These are phyloP conservation scores for Brachymystax lenok DNA, from an alignment of 2,797 vertebrate genomes.

Conservation along the genomic window DNA sequence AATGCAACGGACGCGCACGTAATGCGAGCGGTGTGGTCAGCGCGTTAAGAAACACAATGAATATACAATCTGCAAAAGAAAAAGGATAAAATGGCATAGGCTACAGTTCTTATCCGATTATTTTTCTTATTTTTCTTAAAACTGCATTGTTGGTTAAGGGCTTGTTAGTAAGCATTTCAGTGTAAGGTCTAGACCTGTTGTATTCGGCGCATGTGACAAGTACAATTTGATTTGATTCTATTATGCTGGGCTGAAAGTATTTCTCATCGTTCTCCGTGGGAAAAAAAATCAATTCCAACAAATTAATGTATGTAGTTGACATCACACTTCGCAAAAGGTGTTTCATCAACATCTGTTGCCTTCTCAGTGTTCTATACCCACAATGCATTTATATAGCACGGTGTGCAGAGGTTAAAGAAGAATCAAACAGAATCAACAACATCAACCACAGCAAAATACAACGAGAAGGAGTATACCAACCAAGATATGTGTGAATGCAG, in stretches of 20 bases:
- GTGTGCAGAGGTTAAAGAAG: constrained; percentile 33
- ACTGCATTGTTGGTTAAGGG: too few species aligned
- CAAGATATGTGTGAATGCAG: constrained; percentile 32
- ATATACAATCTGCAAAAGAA: constrained; percentile 1
- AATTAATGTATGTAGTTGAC: constrained; percentile 31
- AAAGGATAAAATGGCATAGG: background rate
- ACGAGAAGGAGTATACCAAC: constrained; percentile 49
- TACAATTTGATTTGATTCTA: too few species aligned
- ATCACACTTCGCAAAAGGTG: constrained; percentile 44
- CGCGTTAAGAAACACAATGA: constrained; percentile 6
- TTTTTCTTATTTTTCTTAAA: too few species aligned
- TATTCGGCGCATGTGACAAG: too few species aligned
- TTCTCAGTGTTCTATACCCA: background rate
- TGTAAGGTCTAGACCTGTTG: too few species aligned
- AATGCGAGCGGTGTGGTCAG: too few species aligned
- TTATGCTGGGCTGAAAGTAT: constrained; percentile 24
- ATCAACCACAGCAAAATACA: constrained; percentile 48
- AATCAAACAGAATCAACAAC: constrained; percentile 24
- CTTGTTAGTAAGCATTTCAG: too few species aligned
- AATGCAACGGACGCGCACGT: too few species aligned
- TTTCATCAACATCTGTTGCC: constrained; percentile 11
- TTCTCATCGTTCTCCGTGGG: constrained; percentile 29
- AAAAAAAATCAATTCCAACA: constrained; percentile 10
- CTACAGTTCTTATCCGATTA: background rate
- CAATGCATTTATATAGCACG: constrained; percentile 3